phyloP scores from a whole-genome alignment of 53 echinoderm and acorn worm species.

The Astropecten irregularis region DNA sequence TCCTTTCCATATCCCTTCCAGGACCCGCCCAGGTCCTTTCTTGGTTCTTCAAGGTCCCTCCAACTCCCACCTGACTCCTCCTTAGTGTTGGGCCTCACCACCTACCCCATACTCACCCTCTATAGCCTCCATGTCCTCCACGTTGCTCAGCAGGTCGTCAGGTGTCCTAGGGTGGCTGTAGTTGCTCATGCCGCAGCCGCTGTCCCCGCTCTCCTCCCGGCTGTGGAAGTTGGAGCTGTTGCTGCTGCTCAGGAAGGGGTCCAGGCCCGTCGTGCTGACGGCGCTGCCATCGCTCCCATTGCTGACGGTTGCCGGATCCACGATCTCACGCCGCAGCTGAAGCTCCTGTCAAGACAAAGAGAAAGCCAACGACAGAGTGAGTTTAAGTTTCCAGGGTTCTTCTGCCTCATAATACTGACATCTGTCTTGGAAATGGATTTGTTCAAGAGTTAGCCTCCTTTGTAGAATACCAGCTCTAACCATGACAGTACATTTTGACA shows the following conservation, averaged over 20 bases:
- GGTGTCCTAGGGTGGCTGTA: conserved; percentile 96
- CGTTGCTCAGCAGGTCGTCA: conserved; percentile 77
- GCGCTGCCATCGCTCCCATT: conserved; percentile 65
- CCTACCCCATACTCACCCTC: conserved; percentile 62
- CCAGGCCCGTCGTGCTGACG: conserved; percentile 67
- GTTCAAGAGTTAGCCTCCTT: not conserved
- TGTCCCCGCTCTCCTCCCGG: conserved; percentile 92
- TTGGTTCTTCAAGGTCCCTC: no score
- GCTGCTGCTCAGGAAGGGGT: conserved; percentile 90
- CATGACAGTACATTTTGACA: no score
- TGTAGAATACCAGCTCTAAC: no score
- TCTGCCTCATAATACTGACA: no score
- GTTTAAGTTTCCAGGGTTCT: no score
- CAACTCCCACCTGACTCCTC: no score
- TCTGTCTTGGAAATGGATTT: not conserved
- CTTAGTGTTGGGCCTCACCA: no score
- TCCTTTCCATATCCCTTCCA: no score
- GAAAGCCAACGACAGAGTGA: not conserved
- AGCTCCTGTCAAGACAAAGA: conserved; percentile 70
- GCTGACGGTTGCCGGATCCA: conserved; percentile 53
- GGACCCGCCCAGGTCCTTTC: no score
- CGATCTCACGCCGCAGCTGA: conserved; percentile 78
- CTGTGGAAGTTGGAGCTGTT: conserved; percentile 84
- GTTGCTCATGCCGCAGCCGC: conserved; percentile 95
- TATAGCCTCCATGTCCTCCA: conserved; percentile 96